Evolutionary conservation across 2,797 vertebrate genomes (phyloP).

Genomic region (Botia kubotai): DNA sequence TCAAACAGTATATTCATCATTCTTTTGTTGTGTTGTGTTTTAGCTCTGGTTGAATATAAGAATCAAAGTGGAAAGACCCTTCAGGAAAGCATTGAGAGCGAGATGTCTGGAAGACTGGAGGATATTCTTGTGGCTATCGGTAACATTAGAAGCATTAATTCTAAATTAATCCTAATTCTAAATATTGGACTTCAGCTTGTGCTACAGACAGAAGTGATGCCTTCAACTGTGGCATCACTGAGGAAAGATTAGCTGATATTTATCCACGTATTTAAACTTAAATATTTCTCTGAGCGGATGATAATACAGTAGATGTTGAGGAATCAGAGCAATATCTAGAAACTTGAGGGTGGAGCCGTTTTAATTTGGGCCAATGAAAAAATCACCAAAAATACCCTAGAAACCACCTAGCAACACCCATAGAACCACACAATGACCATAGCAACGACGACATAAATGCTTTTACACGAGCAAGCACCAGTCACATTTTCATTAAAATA

Average conservation of each 20-base stretch:
- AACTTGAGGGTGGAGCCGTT: neutral
- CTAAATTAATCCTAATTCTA: too few species aligned
- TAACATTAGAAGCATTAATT: conserved; percentile 64
- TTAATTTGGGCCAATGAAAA: neutral
- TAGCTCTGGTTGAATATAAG: conserved; percentile 88
- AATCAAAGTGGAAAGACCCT: conserved; percentile 84
- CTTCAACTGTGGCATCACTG: neutral
- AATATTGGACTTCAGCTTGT: neutral
- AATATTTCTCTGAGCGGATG: neutral
- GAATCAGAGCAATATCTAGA: neutral
- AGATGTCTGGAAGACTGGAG: conserved; percentile 85
- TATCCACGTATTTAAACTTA: too few species aligned
- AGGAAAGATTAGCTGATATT: too few species aligned
- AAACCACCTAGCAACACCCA: too few species aligned
- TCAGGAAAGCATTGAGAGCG: conserved; percentile 86
- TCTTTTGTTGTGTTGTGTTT: conserved; percentile 13
- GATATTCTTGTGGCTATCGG: conserved; percentile 85
- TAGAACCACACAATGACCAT: too few species aligned
- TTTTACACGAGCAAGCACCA: too few species aligned
- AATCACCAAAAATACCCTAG: neutral
- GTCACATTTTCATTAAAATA: neutral
- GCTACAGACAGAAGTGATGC: neutral
- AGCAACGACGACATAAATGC: too few species aligned
- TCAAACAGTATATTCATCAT: neutral
- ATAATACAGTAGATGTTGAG: neutral